A percentile compares a stretch with the other conserved stretches of the same genome.
Conservation (phyloP, 2,113 vertebrate species). For the Formicarius rufipectus region DNA sequence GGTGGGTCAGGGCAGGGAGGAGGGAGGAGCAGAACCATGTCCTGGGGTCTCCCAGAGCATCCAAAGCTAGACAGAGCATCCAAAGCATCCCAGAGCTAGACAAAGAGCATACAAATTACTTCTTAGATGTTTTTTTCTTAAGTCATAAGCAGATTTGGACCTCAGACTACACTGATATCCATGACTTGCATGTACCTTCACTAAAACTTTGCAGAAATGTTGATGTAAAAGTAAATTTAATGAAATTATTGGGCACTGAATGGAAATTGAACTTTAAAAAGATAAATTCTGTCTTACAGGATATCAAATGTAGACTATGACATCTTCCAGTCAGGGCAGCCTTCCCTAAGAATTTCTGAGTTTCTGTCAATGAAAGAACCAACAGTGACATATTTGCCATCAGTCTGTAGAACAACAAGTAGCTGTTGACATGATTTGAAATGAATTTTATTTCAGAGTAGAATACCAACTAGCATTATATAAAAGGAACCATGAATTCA, state of each 20-base stretch:
- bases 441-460: not conserved
- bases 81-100: too few species aligned
- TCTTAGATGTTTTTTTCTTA: not conserved
- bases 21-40: not conserved
- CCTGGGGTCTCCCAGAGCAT: not conserved
- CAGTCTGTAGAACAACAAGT: not conserved
- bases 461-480: not conserved
- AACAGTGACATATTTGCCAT: not conserved
- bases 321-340: not conserved
- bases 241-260: not conserved
- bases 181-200: not conserved
- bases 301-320: not conserved
- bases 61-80: too few species aligned
- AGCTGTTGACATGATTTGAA: not conserved
- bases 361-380: not conserved
- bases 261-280: not conserved
- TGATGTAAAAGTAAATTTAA: not conserved
- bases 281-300: not conserved
- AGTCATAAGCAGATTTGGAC: not conserved
- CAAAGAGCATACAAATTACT: not conserved
- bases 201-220: not conserved
- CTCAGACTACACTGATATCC: not conserved
- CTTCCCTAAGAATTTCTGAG: not conserved
- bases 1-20: not conserved
- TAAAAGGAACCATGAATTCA: not conserved